Evolutionary conservation across 2,113 vertebrate species (phyloP), one percentile per base, ranked within the genome.

Genomic region (Phaetusa simplex): DNA sequence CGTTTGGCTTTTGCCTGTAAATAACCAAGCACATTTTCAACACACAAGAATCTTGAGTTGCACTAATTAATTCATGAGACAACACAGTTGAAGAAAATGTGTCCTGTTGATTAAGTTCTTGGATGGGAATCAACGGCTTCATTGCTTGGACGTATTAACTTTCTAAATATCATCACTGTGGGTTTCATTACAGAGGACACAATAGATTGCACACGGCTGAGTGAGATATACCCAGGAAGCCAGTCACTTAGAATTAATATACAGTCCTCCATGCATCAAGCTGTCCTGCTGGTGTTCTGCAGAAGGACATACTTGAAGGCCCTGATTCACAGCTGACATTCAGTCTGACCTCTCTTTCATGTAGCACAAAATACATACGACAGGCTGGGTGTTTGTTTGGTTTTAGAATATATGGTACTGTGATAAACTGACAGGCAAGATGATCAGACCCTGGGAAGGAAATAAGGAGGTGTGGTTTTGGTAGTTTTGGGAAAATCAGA

Each of bases 41-140:
- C 66, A 86, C 36, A 32, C 19, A 55, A 94, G n/a, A 64, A 59
- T 65, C 86, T 88, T 83, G 42, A 94, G 69, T 69, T 71, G 77
- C 76, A 42, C 91, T 91, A 94, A 96, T 95, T 95, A 94, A 93
- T 96, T 89, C 34, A 62, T 69, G 55, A 93, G 77, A 89, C 43
- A 50, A 30, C 24, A 43, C 38, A 72, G 87, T 59, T 43, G 65
- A 96, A 89, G 65, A 92, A 79, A 93, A 53, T 5, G 6, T 56
- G 50, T 67, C 43, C 50, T 67, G 64, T 81, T 90, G 82, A 94
- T 92, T 84, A 91, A 59, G 72, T 95, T 83, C 83, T 93, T 97
- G 80, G 82, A 93, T 88, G 18, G 42, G 94, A 97, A 94, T 91
- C 92, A 96, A 52, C 42, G 67, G 55, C 20, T 87, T 92, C 49